Conservation (phyloP, 2,888 invertebrate species). For the Odontothrips loti region DNA sequence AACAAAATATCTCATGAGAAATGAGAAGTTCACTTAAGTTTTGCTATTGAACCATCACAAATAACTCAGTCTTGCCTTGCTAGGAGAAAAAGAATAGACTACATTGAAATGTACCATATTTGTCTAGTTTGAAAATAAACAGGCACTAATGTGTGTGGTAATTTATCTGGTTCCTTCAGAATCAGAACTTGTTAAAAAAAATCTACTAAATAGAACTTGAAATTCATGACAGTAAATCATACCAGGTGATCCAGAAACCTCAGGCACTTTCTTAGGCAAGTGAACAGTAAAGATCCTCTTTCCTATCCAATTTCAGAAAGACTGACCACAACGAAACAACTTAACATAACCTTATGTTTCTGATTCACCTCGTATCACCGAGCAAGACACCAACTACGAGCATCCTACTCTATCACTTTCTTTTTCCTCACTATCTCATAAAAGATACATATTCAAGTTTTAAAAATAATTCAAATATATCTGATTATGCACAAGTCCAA, state of each 20-base stretch:
- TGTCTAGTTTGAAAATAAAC: background rate
- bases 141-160: background rate
- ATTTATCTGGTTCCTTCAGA: background rate
- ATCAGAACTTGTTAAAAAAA: background rate
- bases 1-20: background rate
- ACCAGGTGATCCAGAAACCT: background rate
- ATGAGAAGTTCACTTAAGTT: background rate
- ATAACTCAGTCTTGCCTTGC: slow-evolving; percentile 13
- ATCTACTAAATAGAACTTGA: background rate
- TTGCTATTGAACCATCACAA: slow-evolving; percentile 17
- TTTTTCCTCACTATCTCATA: background rate
- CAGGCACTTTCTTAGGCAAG: background rate
- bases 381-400: no score
- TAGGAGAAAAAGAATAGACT: slow-evolving; percentile 14
- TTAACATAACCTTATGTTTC: background rate
- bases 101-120: background rate
- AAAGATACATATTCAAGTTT: background rate
- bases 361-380: no score
- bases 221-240: background rate
- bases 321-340: background rate
- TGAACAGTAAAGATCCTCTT: background rate
- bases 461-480: background rate
- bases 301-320: background rate
- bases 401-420: no score
- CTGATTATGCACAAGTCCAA: background rate